These are phyloP conservation scores for Drosophila paracracens DNA, from an alignment of 2,888 invertebrate species.

Conservation along the genomic window DNA sequence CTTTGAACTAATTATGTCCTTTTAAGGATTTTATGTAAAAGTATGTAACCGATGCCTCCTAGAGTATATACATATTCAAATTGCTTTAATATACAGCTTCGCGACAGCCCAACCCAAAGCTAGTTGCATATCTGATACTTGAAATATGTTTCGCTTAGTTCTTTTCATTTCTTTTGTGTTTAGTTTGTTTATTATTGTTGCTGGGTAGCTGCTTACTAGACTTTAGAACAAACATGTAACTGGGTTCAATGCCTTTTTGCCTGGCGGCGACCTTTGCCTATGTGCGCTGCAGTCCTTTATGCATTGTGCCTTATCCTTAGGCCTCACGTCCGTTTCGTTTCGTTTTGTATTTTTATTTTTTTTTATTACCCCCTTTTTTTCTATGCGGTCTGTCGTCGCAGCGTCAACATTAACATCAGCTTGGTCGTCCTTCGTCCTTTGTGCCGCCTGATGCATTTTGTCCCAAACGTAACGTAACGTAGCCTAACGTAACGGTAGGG, in stretches of 20 bases:
- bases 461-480: constrained; percentile 17
- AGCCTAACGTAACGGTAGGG: constrained; percentile 27
- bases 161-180: not conserved
- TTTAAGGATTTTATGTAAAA: not conserved
- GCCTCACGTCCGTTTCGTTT: constrained; percentile 31
- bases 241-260: constrained; percentile 56
- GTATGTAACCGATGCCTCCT: not conserved
- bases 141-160: not conserved
- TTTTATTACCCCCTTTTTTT: constrained; percentile 37
- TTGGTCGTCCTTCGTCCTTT: constrained; percentile 39
- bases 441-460: constrained; percentile 51
- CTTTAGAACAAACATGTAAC: constrained; percentile 44
- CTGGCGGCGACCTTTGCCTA: constrained; percentile 54
- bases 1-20: not conserved
- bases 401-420: constrained; percentile 56
- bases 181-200: constrained; percentile 1
- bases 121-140: not conserved
- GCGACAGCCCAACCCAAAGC: not conserved
- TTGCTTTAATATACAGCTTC: not conserved
- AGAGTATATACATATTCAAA: not conserved
- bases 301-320: constrained; percentile 27
- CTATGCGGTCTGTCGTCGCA: constrained; percentile 54
- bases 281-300: constrained; percentile 15
- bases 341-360: constrained; percentile 2
- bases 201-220: constrained; percentile 12